These are phyloP conservation scores for Nixonia krombeini DNA, from an alignment of 1,140 invertebrate species.

Conservation along the genomic window DNA sequence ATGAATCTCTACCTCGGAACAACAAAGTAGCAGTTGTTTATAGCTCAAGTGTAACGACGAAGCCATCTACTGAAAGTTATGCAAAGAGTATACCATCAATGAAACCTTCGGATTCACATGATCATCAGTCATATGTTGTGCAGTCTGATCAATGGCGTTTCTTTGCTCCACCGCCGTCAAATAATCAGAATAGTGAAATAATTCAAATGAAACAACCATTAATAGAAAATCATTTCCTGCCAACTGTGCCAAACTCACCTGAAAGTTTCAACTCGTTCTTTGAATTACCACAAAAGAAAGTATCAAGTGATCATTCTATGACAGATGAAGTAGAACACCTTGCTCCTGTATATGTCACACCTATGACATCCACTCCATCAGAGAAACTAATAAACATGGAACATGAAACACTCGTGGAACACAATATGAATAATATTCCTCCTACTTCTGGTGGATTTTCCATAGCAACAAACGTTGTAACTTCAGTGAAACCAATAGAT, in stretches of 20 bases:
- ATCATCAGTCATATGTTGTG: slow-evolving; percentile 28
- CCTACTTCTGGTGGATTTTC: slow-evolving; percentile 31
- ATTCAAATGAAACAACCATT: slow-evolving; percentile 9
- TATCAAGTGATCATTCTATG: slow-evolving; percentile 11
- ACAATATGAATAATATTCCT: slow-evolving; percentile 19
- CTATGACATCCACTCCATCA: slow-evolving; percentile 29
- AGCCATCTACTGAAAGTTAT: slow-evolving; percentile 21
- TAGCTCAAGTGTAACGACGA: slow-evolving; percentile 48
- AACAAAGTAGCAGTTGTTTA: slow-evolving; percentile 51
- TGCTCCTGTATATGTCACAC: slow-evolving; percentile 60
- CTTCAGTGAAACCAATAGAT: slow-evolving; percentile 62
- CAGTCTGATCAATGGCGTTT: slow-evolving; percentile 61
- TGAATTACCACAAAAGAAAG: slow-evolving; percentile 34
- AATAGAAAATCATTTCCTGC: slow-evolving; percentile 40
- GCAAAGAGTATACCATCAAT: slow-evolving; percentile 15
- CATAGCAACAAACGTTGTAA: slow-evolving; percentile 37
- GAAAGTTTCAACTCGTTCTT: slow-evolving; percentile 25
- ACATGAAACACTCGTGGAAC: slow-evolving; percentile 3
- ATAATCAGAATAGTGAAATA: slow-evolving; percentile 6
- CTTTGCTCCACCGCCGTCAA: slow-evolving; percentile 19
- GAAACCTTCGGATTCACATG: slow-evolving; percentile 24
- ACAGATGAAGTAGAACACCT: slow-evolving; percentile 29
- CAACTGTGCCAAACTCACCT: slow-evolving; percentile 35
- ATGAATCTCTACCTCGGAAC: slow-evolving; percentile 19
- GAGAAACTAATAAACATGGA: slow-evolving; percentile 20